Conservation (phyloP, 2,888 invertebrate genomes). For the Cepaea hortensis region DNA sequence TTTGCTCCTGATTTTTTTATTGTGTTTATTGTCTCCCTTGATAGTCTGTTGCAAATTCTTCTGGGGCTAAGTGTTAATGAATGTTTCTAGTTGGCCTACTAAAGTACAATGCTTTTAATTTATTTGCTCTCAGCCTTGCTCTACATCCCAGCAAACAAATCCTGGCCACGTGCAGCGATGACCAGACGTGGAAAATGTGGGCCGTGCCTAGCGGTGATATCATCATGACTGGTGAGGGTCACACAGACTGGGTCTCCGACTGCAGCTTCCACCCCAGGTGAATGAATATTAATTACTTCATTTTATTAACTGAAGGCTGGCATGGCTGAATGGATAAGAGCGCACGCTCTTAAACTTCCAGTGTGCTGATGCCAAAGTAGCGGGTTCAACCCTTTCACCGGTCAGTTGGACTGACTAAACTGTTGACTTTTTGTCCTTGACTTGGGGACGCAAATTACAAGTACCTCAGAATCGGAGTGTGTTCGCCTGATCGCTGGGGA, state of each 20-base stretch:
- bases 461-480: too few relatives aligned
- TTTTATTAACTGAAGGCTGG: not conserved
- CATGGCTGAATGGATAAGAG: too few relatives aligned
- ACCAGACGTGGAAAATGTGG: conserved; percentile 77
- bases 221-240: conserved; percentile 76
- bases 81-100: not conserved
- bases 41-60: too few relatives aligned
- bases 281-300: conserved; percentile 48
- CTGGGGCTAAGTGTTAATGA: not conserved
- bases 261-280: conserved; percentile 76
- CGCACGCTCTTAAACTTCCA: too few relatives aligned
- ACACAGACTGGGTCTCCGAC: conserved; percentile 76
- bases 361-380: too few relatives aligned
- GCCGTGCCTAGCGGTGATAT: conserved; percentile 74
- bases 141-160: conserved; percentile 75
- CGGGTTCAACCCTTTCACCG: too few relatives aligned
- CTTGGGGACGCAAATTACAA: too few relatives aligned
- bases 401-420: too few relatives aligned
- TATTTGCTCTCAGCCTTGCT: conserved; percentile 64
- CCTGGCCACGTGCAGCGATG: conserved; percentile 76
- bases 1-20: too few relatives aligned
- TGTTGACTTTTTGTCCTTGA: too few relatives aligned
- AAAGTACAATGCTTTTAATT: not conserved
- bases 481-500: too few relatives aligned
- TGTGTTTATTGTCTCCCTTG: not conserved